Base-by-base conservation (phyloP, 2,113 vertebrate species). In the Dolichallabes microphthalmus region DNA sequence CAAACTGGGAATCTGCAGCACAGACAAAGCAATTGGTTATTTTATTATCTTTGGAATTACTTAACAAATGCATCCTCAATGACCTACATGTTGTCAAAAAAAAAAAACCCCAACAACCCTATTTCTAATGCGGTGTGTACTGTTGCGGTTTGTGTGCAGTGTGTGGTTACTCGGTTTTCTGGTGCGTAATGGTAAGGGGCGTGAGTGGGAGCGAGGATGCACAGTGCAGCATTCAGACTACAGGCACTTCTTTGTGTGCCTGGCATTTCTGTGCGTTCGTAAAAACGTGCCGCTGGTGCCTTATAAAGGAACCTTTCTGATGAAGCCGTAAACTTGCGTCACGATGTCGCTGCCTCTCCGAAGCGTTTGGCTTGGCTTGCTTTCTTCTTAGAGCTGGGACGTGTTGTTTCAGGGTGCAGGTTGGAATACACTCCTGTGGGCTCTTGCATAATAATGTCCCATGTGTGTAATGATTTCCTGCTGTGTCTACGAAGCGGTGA, bases 161-260 rank as follows among this genome's bases (percentile, higher is more conserved):
- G 64, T 32, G 35, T 45, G n/a, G 27, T 20, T 73, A 57, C 55
- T 74, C 32, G 17, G 68, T 76, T 87, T 66, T 50, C 32, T 52
- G 50, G 55, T 13, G 50, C 35, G 73, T 81, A 81, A 79, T 87
- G 76, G 55, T 69, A 80, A 88, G 71, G 86, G 64, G 84, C 68
- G 73, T 87, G 66, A 30, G 82, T 83, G 82, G 73, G 87, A 82
- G 80, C 61, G 52, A 61, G 63, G 66, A 85, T 53, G 20, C 76
- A 87, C 82, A 88, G 86, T 78, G 81, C 82, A 74, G 79, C 87
- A 86, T 86, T 89, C 85, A 88, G 64, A 82, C 79, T 76, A 90
- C 89, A 90, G 85, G 87, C 87, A 69, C 39, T 53, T 89, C 88
- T 88, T 90, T 90, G 89, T 90, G 83, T n/a, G 35, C 3, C 32